Conservation (phyloP, 2,797 vertebrate genomes). For the Microctenopoma steveboyesi region DNA sequence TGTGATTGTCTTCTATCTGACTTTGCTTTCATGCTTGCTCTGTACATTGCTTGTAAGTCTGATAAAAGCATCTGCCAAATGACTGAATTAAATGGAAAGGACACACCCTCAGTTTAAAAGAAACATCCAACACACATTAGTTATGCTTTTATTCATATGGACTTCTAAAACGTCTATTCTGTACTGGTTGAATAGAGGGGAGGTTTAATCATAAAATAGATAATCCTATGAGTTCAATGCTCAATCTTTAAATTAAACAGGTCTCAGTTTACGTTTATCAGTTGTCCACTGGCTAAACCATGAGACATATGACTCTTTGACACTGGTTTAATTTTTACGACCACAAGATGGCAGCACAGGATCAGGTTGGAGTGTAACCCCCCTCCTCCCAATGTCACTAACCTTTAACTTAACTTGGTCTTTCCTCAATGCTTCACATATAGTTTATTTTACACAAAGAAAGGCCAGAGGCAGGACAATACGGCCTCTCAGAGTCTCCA, state of each 20-base stretch:
- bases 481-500: neutral
- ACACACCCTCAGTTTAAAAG: no score
- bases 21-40: no score
- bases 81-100: no score
- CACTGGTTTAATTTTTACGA: neutral
- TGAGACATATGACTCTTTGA: neutral
- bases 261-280: neutral
- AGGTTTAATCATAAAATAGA: neutral
- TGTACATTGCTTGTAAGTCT: no score
- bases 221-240: neutral
- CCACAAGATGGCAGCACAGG: conserved; percentile 78
- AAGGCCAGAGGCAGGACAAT: neutral
- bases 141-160: no score
- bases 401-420: neutral
- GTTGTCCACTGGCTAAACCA: neutral
- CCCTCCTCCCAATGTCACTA: no score
- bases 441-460: neutral
- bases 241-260: neutral
- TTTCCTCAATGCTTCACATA: neutral
- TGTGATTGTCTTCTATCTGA: no score
- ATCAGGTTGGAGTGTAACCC: conserved; percentile 29
- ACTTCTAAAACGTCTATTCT: neutral
- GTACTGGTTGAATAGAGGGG: neutral
- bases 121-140: no score
- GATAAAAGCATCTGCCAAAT: no score